Conservation (phyloP, 2,797 vertebrate genomes). For the Acipenser oxyrinchus region DNA sequence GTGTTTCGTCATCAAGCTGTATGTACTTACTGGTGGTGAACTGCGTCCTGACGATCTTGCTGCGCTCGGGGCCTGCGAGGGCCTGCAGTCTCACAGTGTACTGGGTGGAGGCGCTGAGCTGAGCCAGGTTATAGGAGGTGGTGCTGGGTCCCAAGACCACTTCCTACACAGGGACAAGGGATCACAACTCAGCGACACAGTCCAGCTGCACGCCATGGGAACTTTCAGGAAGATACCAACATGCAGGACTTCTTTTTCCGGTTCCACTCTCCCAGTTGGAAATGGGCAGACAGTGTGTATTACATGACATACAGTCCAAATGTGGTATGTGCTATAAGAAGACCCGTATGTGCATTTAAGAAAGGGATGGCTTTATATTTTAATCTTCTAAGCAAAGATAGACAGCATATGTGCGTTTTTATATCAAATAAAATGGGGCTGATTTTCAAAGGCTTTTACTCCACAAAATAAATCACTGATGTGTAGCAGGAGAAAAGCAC, state of each 20-base stretch:
- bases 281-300: too few species aligned
- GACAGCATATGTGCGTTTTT: not conserved
- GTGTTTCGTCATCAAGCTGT: not conserved
- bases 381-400: not conserved
- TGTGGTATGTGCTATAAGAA: too few species aligned
- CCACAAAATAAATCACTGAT: too few species aligned
- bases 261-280: too few species aligned
- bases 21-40: slow-evolving; percentile 82
- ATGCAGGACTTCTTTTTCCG: too few species aligned
- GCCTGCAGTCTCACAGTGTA: slow-evolving; percentile 81
- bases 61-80: slow-evolving; percentile 70
- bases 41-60: slow-evolving; percentile 63
- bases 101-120: slow-evolving; percentile 75
- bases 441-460: too few species aligned
- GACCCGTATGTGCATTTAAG: too few species aligned
- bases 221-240: too few species aligned
- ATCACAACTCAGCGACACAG: not conserved
- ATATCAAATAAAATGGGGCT: too few species aligned
- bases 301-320: too few species aligned
- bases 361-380: too few species aligned
- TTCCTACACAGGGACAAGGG: slow-evolving; percentile 56
- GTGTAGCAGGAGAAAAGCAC: too few species aligned
- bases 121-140: slow-evolving; percentile 77
- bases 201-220: not conserved
- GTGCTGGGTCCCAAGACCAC: slow-evolving; percentile 74